Percentiles rank a stretch among this genome's conserved stretches.
These are phyloP conservation scores for Hydrocynus forskahlii DNA, from an alignment of 2,797 vertebrate species.

Conservation along the genomic window DNA sequence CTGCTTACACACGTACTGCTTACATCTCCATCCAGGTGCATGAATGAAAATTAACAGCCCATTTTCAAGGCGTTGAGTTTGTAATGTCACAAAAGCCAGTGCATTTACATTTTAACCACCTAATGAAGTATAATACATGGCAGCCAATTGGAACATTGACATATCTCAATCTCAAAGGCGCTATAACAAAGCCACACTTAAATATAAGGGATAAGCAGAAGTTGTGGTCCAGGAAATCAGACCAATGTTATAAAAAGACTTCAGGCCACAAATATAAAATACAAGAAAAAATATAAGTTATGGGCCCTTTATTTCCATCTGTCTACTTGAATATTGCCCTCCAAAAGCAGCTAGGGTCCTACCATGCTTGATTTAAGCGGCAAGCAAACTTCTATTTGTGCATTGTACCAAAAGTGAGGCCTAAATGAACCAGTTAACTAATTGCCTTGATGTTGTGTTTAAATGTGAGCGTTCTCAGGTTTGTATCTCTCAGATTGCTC, in stretches of 20 bases:
- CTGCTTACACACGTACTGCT: too few species aligned
- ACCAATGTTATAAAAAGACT: too few species aligned
- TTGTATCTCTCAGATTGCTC: not conserved
- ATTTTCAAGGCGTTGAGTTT: not conserved
- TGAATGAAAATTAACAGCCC: not conserved
- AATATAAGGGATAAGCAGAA: not conserved
- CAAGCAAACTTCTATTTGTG: not conserved
- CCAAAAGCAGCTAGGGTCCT: too few species aligned
- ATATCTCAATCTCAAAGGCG: too few species aligned
- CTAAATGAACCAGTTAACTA: not conserved
- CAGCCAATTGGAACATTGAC: not conserved
- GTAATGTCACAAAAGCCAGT: too few species aligned
- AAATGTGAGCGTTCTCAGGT: not conserved
- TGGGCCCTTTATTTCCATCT: too few species aligned
- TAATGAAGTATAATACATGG: not conserved
- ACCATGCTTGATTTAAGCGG: not conserved
- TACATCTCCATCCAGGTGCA: too few species aligned
- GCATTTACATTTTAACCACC: not conserved
- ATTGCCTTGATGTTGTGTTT: constrained; percentile 3
- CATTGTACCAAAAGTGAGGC: not conserved
- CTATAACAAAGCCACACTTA: not conserved
- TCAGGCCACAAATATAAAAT: too few species aligned
- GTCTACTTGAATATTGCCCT: too few species aligned
- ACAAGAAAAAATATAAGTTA: too few species aligned
- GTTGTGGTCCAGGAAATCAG: not conserved